Base-by-base conservation (phyloP, 2,888 invertebrate genomes). In the Amphimallon solstitiale region DNA sequence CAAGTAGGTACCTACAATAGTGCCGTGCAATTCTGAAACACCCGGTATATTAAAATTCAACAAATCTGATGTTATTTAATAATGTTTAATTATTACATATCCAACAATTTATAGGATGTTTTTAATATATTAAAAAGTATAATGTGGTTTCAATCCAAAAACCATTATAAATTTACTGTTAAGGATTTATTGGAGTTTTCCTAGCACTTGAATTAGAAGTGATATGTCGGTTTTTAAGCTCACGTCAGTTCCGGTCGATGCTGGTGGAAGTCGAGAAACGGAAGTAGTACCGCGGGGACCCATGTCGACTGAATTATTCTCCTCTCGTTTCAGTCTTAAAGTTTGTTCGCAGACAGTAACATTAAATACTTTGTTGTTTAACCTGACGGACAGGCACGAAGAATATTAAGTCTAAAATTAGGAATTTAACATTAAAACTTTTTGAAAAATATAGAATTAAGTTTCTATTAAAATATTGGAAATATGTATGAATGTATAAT, bases 341-440 rank as follows among this genome's bases (percentile, higher is more conserved):
- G 75, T 78, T 78, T 74, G 72, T 71, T 72, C 73, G 72, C 73
- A 66, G 67, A 54, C 71, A 75, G 73, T 74, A 75, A 76, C 76
- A 75, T 78, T 77, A 77, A 78, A 77, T 77, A 78, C 78, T 75
- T 73, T 75, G 76, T 78, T 77, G 78, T 78, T 76, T 74, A 75
- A 74, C 73, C 70, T 67, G 67, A 66, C 56, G 72, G 71, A 71
- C 71, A 40, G 40, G 29, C 72, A 62, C 66, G 38, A 61, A 66
- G 71, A 72, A 72, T 73, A 71, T 73, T 71, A 72, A 72, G 15
- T 59, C 10, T 23, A 14, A 43, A 15, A 43, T 59, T 59, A 59
- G 43, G 29, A 29, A 29, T 29, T 2, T 29, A 29, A 5, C 3
- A 29, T 29, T 29, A 29, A 29, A 29, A 1, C 7, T 29, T 29